Evolutionary conservation across 2,113 vertebrate species (phyloP).

Genomic region (Puffinus mauretanicus): DNA sequence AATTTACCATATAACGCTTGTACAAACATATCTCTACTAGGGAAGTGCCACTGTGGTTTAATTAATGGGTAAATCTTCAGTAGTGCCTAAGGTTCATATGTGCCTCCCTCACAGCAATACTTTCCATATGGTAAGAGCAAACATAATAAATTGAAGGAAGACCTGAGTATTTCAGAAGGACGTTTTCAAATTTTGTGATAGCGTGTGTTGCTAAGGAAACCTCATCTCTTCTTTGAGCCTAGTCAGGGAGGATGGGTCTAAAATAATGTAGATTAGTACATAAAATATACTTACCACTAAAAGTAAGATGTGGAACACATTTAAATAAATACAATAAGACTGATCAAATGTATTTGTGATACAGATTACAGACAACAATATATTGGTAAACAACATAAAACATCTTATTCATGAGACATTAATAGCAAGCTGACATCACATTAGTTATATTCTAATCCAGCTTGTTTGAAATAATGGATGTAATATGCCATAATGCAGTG

Average conservation of each 20-base stretch:
- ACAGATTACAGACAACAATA: background rate
- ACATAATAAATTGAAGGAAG: background rate
- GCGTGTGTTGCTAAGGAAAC: background rate
- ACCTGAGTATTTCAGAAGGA: background rate
- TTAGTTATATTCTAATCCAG: constrained; percentile 1
- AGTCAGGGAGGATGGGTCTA: background rate
- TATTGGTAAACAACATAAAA: background rate
- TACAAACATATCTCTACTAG: background rate
- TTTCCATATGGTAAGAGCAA: background rate
- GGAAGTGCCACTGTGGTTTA: background rate
- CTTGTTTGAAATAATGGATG: background rate
- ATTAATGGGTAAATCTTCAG: background rate
- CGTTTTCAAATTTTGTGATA: background rate
- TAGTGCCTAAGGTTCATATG: background rate
- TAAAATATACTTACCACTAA: background rate
- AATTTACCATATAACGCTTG: background rate
- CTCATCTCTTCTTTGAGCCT: background rate
- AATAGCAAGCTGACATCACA: background rate
- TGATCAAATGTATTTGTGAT: background rate
- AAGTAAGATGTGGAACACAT: background rate
- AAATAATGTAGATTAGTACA: background rate
- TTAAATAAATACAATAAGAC: background rate
- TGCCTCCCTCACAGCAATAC: background rate
- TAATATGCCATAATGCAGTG: background rate
- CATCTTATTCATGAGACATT: background rate